Evolutionary conservation across 2,888 invertebrate species (phyloP).

Genomic region (Pycnomerus fuliginosus): DNA sequence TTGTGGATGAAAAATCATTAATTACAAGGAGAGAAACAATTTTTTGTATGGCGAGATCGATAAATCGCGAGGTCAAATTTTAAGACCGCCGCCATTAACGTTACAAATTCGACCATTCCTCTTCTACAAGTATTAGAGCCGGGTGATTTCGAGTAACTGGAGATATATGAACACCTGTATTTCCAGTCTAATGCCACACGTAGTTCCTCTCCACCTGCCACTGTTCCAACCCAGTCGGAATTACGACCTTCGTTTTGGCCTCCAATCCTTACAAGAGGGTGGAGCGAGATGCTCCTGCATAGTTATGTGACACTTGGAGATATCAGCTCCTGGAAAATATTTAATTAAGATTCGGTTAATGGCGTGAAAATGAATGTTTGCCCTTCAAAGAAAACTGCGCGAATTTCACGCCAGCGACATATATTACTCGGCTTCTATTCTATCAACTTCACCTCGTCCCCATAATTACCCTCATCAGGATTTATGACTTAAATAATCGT

Average conservation of each 20-base stretch:
- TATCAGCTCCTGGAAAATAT: conserved; percentile 53
- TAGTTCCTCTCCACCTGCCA: conserved; percentile 22
- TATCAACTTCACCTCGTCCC: conserved; percentile 1
- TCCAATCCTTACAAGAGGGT: conserved; percentile 16
- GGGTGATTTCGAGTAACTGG: conserved; percentile 16
- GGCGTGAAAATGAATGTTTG: conserved; percentile 47
- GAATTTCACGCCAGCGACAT: conserved; percentile 39
- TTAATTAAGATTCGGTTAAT: conserved; percentile 53
- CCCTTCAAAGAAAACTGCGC: conserved; percentile 41
- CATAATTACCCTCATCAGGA: too few relatives aligned
- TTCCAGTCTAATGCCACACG: conserved; percentile 28
- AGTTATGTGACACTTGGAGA: conserved; percentile 55
- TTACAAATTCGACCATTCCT: conserved; percentile 5
- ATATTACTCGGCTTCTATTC: conserved; percentile 41
- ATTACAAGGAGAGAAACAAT: conserved; percentile 2
- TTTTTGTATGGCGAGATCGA: conserved; percentile 6
- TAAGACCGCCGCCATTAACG: conserved; percentile 14
- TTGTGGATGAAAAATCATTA: conserved; percentile 5
- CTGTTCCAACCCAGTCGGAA: conserved; percentile 24
- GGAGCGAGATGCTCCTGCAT: conserved; percentile 44
- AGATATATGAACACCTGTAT: conserved; percentile 44
- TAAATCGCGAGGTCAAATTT: conserved; percentile 11
- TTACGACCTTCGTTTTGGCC: conserved; percentile 18
- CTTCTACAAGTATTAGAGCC: conserved; percentile 9
- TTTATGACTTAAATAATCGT: too few relatives aligned